Base-by-base conservation (phyloP, 2,888 invertebrate species). In the Nymphalis urticae region DNA sequence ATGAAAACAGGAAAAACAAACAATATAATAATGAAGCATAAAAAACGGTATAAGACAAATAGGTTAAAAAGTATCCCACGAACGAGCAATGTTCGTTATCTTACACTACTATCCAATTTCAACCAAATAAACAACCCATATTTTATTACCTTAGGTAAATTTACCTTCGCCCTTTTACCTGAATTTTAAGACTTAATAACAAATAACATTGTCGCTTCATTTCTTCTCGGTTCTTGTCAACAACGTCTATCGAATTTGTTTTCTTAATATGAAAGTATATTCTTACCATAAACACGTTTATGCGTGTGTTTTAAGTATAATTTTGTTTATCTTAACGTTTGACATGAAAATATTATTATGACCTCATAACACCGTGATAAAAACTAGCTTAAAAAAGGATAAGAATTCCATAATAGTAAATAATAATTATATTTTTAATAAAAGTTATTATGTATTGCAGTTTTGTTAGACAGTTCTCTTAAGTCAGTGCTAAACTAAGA, bases 161-260 rank as follows among this genome's bases (percentile, higher is more conserved):
- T 61, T 61, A 61, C 60, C 60, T 61, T 24, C 48, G 24, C 60
- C n/a, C 17, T 61, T 60, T 61, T 61, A 61, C 60, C 47, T 61
- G 47, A 48, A 61, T 61, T 61, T 61, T 61, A 48, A 61, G 48
- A 36, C 48, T 61, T 47, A 60, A 60, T 60, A 60, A 48, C 59
- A 61, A 58, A 42, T 58, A 61, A 61, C 24, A 21, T 9, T 24
- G 48, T 17, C 24, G 60, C 60, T 47, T 48, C 48, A 61, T 61
- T 61, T 61, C 19, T 8, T 58, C 58, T 58, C 58, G 58, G 9
- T 36, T 36, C 36, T 58, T 36, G 42, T 36, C 58, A 58, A 58
- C 42, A 54, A 53, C 54, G 27, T 54, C 54, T 54, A 27, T 27
- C 32, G 17, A 17, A 27, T 17, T 54, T 27, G 17, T 27, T 54